Evolutionary conservation across 2,113 vertebrate species (phyloP).

Genomic region (Merops nubicus): DNA sequence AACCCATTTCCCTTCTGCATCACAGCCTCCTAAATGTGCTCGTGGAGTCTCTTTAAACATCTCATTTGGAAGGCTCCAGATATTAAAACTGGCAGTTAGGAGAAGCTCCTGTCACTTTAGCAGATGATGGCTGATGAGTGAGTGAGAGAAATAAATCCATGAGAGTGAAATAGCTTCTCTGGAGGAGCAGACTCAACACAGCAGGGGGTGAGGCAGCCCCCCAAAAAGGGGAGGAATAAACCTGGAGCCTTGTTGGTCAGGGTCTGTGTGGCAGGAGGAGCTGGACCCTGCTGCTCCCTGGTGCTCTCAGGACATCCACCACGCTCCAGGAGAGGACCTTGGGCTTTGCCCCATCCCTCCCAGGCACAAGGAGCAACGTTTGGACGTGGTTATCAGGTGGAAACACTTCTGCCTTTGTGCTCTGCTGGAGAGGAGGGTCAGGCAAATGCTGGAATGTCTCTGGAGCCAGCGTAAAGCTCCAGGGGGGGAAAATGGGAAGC

Average conservation of each 20-base stretch:
- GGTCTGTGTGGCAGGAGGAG: neutral
- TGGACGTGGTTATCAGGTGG: neutral
- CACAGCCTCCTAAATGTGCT: neutral
- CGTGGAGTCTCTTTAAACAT: rapidly evolving
- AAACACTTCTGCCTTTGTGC: neutral
- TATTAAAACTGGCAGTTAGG: neutral
- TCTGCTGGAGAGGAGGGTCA: neutral
- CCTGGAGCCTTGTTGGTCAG: rapidly evolving
- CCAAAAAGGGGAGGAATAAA: neutral
- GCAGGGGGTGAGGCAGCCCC: neutral
- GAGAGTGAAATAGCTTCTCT: neutral
- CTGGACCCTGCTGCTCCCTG: neutral
- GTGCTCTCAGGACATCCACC: rapidly evolving
- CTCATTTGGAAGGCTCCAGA: neutral
- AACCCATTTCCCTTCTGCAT: neutral
- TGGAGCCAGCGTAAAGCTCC: neutral
- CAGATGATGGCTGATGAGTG: neutral
- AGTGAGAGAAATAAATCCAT: neutral
- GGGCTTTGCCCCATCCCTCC: neutral
- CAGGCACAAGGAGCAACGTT: neutral
- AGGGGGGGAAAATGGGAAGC: neutral
- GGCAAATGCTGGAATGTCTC: neutral
- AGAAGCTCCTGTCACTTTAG: neutral
- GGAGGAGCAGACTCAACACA: neutral
- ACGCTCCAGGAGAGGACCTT: neutral